A percentile compares a stretch with the other conserved stretches of the same genome.
Conservation (phyloP, 2,113 vertebrate species). For the Cyanoramphus novaezelandiae region DNA sequence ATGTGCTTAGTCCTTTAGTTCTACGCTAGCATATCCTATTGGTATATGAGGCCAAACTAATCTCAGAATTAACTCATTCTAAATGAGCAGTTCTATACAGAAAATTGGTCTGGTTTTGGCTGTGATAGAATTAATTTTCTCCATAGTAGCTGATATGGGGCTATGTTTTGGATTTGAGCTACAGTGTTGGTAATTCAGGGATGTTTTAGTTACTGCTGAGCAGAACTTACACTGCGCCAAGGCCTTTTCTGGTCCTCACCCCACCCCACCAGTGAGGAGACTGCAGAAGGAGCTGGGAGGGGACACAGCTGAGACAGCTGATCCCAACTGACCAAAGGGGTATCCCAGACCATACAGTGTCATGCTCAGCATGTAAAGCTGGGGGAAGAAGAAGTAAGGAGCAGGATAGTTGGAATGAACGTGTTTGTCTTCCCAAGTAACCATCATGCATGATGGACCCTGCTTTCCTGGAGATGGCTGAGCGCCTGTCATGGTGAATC, state of each 20-base stretch:
- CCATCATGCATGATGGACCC: fast-evolving
- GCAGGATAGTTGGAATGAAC: fast-evolving
- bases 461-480: background rate
- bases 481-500: fast-evolving
- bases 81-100: background rate
- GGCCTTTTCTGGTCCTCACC: background rate
- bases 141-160: background rate
- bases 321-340: background rate
- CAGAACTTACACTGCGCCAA: background rate
- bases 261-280: background rate
- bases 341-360: background rate
- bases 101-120: background rate
- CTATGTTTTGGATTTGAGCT: background rate
- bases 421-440: background rate
- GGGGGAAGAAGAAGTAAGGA: background rate
- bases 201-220: background rate
- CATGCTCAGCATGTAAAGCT: background rate
- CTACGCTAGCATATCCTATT: background rate
- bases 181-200: background rate
- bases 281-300: background rate
- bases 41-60: background rate
- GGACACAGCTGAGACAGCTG: background rate
- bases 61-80: background rate
- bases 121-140: background rate
- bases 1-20: background rate